Conservation (phyloP, 2,113 vertebrate species). For the Epinephelus cyanopodus region DNA sequence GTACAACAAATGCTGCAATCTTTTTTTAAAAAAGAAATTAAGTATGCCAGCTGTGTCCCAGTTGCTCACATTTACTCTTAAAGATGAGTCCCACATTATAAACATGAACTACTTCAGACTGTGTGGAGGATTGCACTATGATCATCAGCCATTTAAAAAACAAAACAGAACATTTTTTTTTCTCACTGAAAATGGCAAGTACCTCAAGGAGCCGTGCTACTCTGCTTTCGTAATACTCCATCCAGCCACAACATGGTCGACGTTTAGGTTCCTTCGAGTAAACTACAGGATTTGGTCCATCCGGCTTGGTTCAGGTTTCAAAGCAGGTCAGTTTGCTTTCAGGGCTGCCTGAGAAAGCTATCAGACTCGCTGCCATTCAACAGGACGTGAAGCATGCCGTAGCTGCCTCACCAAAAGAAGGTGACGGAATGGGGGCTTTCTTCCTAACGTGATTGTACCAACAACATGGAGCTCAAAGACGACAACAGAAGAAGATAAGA, state of each 20-base stretch:
- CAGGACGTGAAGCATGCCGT: not conserved
- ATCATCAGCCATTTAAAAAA: slow-evolving; percentile 29
- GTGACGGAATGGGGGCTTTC: not conserved
- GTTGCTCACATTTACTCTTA: slow-evolving; percentile 47
- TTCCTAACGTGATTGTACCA: slow-evolving; percentile 23
- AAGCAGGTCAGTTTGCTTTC: slow-evolving; percentile 25
- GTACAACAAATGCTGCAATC: slow-evolving; percentile 44
- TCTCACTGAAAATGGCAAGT: slow-evolving; percentile 45
- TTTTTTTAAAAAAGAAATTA: slow-evolving; percentile 56
- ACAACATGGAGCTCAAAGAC: slow-evolving; percentile 25
- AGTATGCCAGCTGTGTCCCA: slow-evolving; percentile 45
- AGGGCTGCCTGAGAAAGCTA: slow-evolving; percentile 59
- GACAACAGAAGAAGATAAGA: not conserved
- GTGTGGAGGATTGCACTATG: slow-evolving; percentile 54
- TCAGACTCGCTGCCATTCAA: slow-evolving; percentile 35
- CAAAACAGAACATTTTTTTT: not conserved
- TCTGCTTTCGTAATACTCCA: slow-evolving; percentile 22
- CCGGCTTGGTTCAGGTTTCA: slow-evolving; percentile 44
- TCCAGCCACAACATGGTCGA: slow-evolving; percentile 27
- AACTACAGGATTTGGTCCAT: slow-evolving; percentile 75
- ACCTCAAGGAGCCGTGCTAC: slow-evolving; percentile 36
- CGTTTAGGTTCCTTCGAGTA: slow-evolving; percentile 31
- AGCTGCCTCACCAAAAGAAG: not conserved
- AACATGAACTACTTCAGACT: slow-evolving; percentile 51
- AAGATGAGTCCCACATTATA: slow-evolving; percentile 44